A percentile compares a stretch with the other conserved stretches of the same genome.
Conservation (phyloP, 2,113 vertebrate species). For the Lophotis ruficrista region DNA sequence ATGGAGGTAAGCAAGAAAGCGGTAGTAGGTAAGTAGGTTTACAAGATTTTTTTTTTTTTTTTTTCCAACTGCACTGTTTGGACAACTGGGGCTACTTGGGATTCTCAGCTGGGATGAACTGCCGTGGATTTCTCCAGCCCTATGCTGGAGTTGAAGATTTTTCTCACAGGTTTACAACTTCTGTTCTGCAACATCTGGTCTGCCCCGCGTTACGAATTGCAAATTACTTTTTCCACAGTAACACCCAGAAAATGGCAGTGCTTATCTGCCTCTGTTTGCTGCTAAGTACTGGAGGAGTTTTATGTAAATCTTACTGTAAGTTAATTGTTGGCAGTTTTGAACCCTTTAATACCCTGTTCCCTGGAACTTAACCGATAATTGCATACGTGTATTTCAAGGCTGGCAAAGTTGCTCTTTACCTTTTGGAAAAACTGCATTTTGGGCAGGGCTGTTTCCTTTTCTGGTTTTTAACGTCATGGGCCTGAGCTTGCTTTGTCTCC, state of each 20-base stretch:
- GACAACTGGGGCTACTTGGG: not conserved
- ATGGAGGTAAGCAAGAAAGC: not conserved
- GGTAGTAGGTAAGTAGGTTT: not conserved
- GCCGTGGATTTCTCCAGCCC: not conserved
- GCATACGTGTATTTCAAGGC: not conserved
- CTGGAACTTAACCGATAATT: not conserved
- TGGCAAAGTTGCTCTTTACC: not conserved
- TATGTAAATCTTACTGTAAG: slow-evolving; percentile 34
- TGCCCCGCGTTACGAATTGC: slow-evolving; percentile 11
- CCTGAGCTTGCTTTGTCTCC: not conserved
- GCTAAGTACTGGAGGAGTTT: slow-evolving; percentile 40
- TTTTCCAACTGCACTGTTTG: not conserved
- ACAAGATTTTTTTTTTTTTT: no score
- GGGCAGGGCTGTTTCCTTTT: not conserved
- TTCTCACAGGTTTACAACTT: not conserved
- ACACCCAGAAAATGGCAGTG: slow-evolving; percentile 14
- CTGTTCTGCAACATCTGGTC: not conserved
- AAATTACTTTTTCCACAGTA: slow-evolving; percentile 19
- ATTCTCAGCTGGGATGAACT: not conserved
- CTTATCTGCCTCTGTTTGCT: slow-evolving; percentile 34
- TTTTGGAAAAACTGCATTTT: not conserved
- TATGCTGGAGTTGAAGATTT: not conserved
- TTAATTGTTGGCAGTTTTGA: slow-evolving; percentile 12
- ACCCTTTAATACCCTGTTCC: not conserved
- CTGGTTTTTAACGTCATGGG: not conserved